These are phyloP conservation scores for Venustaconcha ellipsiformis DNA, from an alignment of 1,140 invertebrate genomes.

Conservation along the genomic window DNA sequence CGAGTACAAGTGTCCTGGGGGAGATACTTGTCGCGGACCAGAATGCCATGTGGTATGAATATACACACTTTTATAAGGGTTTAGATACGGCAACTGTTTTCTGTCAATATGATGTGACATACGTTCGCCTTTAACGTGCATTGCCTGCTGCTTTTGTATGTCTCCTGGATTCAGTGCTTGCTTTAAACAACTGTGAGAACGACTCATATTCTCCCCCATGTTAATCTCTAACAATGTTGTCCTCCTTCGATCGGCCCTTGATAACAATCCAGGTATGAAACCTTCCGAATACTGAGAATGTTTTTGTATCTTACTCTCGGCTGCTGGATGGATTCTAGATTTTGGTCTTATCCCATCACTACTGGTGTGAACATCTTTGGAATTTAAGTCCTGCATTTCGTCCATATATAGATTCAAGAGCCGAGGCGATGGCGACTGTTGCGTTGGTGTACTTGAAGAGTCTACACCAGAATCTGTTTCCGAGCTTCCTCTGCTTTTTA, in stretches of 20 bases:
- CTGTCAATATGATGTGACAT: slow-evolving; percentile 6
- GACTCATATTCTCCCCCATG: slow-evolving; percentile 28
- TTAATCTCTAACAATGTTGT: slow-evolving; percentile 44
- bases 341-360: slow-evolving; percentile 18
- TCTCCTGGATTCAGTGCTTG: slow-evolving; percentile 32
- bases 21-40: slow-evolving; percentile 13
- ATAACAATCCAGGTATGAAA: slow-evolving; percentile 45
- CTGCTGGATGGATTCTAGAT: slow-evolving; percentile 28
- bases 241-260: slow-evolving; percentile 39
- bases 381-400: slow-evolving; percentile 15
- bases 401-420: slow-evolving; percentile 15
- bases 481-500: slow-evolving; percentile 14
- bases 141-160: slow-evolving; percentile 33
- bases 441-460: slow-evolving; percentile 14
- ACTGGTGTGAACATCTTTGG: slow-evolving; percentile 24
- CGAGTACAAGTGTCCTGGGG: slow-evolving; percentile 26
- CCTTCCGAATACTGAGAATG: slow-evolving; percentile 40
- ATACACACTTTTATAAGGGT: slow-evolving; percentile 7
- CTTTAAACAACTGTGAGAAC: slow-evolving; percentile 27
- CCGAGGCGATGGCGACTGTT: slow-evolving; percentile 1
- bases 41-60: slow-evolving; percentile 6
- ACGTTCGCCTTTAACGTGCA: slow-evolving; percentile 38
- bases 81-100: slow-evolving; percentile 4
- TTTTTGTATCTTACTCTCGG: slow-evolving; percentile 34
- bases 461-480: slow-evolving; percentile 7